phyloP scores from a whole-genome alignment of 2,113 vertebrate species.

The Esox niger region DNA sequence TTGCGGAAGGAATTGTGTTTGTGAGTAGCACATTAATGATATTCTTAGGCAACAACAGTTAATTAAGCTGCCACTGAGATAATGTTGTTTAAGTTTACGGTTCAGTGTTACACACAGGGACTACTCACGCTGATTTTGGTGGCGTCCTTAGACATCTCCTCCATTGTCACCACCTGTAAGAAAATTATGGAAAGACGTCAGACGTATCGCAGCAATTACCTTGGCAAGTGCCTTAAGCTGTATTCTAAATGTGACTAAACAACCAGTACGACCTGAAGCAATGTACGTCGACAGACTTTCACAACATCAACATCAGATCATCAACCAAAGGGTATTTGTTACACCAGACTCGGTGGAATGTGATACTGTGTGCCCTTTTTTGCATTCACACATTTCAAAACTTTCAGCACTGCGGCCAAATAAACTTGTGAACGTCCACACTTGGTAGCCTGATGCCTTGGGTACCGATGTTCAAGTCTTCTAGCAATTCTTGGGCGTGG shows the following conservation, averaged over 20 bases:
- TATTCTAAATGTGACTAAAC: too few relatives aligned
- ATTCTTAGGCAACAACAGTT: not conserved
- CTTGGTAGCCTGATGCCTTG: not conserved
- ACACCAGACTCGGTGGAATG: not conserved
- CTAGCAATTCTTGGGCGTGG: not conserved
- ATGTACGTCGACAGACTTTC: too few relatives aligned
- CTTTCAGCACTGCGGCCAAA: not conserved
- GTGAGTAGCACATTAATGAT: not conserved
- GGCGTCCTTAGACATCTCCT: conserved; percentile 81
- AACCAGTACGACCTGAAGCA: too few relatives aligned
- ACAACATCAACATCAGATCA: too few relatives aligned
- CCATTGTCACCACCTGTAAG: conserved; percentile 79
- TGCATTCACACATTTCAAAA: not conserved
- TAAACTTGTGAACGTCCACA: not conserved
- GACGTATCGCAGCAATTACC: too few relatives aligned
- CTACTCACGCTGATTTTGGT: conserved; percentile 97
- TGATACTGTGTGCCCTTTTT: not conserved
- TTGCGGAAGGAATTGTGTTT: not conserved
- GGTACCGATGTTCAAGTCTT: not conserved
- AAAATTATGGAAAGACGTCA: conserved; percentile 10
- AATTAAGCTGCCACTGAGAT: not conserved
- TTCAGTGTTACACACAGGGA: conserved; percentile 14
- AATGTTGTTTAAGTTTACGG: not conserved
- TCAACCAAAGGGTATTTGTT: too few relatives aligned
- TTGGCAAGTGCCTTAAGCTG: too few relatives aligned